Percentiles rank a stretch among this genome's conserved stretches.
phyloP scores from a whole-genome alignment of 1,140 invertebrate species.

The Wasmannia auropunctata region DNA sequence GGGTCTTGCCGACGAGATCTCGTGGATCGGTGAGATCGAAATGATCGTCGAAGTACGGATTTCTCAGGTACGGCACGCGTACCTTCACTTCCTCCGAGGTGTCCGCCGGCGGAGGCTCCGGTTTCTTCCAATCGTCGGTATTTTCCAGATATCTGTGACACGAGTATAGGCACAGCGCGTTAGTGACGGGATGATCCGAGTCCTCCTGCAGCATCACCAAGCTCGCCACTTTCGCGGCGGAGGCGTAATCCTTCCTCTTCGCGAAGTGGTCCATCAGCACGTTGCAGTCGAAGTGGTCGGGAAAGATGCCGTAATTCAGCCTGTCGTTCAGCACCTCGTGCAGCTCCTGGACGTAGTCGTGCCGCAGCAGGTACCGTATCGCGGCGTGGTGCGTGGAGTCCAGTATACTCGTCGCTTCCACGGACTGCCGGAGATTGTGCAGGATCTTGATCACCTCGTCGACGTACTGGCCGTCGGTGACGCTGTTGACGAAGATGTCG shows the following conservation, averaged over 20 bases:
- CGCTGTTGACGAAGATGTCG: conserved; percentile 90
- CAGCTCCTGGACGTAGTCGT: conserved; percentile 87
- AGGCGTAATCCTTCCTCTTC: conserved; percentile 88
- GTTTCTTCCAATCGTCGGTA: conserved; percentile 85
- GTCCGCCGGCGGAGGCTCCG: conserved; percentile 78
- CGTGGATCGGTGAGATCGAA: conserved; percentile 91
- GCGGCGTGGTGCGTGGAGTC: conserved; percentile 94
- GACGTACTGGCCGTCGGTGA: conserved; percentile 83
- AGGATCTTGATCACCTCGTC: conserved; percentile 90
- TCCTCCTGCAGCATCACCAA: conserved; percentile 97
- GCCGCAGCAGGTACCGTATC: conserved; percentile 88
- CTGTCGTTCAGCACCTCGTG: conserved; percentile 92
- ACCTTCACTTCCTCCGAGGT: conserved; percentile 90
- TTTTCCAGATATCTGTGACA: conserved; percentile 91
- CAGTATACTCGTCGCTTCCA: conserved; percentile 89
- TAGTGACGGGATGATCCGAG: conserved; percentile 89
- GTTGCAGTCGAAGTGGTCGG: conserved; percentile 92
- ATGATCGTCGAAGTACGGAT: conserved; percentile 94
- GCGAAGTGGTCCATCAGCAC: conserved; percentile 94
- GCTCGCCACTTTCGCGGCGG: conserved; percentile 91
- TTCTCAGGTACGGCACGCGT: conserved; percentile 91
- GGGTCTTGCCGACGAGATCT: conserved; percentile 92
- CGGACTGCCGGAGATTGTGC: conserved; percentile 89
- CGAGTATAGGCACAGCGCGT: conserved; percentile 90
- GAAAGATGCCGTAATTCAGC: conserved; percentile 95